phyloP scores from a whole-genome alignment of 2,888 invertebrate species.

The Tuta absoluta region DNA sequence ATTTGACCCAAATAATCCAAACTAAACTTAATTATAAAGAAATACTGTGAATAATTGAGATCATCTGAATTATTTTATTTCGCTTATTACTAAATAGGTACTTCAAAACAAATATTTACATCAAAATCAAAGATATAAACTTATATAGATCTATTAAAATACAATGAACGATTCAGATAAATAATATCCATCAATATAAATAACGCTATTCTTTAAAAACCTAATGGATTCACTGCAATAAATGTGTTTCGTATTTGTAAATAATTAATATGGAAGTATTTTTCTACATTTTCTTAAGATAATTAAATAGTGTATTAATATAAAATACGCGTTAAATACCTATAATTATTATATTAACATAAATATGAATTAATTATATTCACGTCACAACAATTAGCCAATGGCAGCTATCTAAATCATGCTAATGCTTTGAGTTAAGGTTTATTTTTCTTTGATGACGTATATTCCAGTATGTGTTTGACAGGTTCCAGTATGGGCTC shows the following conservation, averaged over 20 bases:
- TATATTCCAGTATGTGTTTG: too few species aligned
- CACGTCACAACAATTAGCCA: too few species aligned
- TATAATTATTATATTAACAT: too few species aligned
- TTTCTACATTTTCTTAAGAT: background rate
- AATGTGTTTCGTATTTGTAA: background rate
- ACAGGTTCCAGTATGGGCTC: too few species aligned
- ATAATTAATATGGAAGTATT: background rate
- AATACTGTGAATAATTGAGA: constrained; percentile 70
- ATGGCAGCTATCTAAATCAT: too few species aligned
- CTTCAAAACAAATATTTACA: background rate
- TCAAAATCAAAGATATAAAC: background rate
- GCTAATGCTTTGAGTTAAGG: too few species aligned
- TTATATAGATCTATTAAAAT: background rate
- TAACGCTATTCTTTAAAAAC: background rate
- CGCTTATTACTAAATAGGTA: background rate
- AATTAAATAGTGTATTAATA: too few species aligned
- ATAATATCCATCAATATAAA: background rate
- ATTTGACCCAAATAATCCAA: constrained; percentile 35
- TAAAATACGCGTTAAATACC: too few species aligned
- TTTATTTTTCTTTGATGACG: too few species aligned
- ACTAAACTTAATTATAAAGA: constrained; percentile 48
- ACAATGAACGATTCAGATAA: background rate
- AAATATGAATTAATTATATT: too few species aligned
- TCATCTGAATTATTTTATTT: constrained; percentile 51
- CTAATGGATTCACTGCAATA: background rate